Base-by-base conservation (phyloP, 2,113 vertebrate genomes). In the Crocuta crocuta region DNA sequence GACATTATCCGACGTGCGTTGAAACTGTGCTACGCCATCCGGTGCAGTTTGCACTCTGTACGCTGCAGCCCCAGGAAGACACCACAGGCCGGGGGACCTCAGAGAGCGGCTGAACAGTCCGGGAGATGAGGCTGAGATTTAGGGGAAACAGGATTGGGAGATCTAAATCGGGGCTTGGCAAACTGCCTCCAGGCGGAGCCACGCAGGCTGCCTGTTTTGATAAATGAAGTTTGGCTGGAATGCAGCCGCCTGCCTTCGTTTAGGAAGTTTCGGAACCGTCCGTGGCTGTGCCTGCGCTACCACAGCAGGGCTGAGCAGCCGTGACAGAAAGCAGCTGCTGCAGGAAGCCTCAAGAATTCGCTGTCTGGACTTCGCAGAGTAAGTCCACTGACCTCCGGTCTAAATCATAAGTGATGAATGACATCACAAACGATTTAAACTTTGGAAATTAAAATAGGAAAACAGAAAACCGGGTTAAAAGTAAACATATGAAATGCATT, bases 381-480 rank as follows among this genome's bases (percentile, higher is more conserved):
- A 95, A 33, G 87, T 84, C 48, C 86, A 43, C 63, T 55, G 23
- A 94, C 63, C 55, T 33, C 79, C 50, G 28, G 74, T 68, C 74
- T 87, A 88, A 94, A 74, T 79, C 3, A 79, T 78, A 78, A 78
- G 48, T 78, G 43, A 95, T 4, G 43, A 97, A 95, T 4, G 43
- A 97, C 89, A 83, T 61, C 31, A 83, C 19, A 92, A 87, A 76
- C 7, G 10, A 90, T 21, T 89, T 68, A 89, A 53, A 83, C 19
- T 63, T 66, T 83, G 24, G 39, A 97, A 95, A 94, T 89, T 48
- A 94, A 95, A 89, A 84, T 26, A 43, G 91, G 28, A 93, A 92
- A 86, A 89, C 33, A 82, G 24, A 96, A 89, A 92, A 82, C 13
- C 45, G 11, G 21, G 24, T 96, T 19, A 90, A 83, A 16, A 89